Evolutionary conservation across 2,113 vertebrate species (phyloP), one percentile per base, ranked within the genome.

Genomic region (Siniperca knerii): DNA sequence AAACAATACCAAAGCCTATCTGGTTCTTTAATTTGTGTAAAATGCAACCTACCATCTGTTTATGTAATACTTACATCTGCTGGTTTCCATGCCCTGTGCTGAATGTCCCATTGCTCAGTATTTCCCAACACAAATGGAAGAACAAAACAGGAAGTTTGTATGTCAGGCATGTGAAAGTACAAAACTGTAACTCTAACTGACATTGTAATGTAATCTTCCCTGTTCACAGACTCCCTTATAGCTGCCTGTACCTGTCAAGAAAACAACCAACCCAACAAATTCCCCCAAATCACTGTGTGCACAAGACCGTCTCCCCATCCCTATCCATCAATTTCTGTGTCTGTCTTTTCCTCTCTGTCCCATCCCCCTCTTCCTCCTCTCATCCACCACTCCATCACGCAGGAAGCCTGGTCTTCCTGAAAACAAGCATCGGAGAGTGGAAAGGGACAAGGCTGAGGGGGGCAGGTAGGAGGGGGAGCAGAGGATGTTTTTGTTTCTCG

Each of bases 401-500:
- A 92, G 94, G 94, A 95, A 93, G 86, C 80, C 87, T 90, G 86
- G 78, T 66, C 86, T 92, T 90, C 88, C 94, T 92, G 87, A 40
- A 94, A 89, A 94, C 77, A 91, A 94, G 87, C 83, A 79, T 81
- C 40, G 50, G 67, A 82, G 62, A 29, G 75, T 92, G 68, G 92
- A 95, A 93, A 90, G 68, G 91, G 89, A 91, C 92, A 90, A 93
- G 90, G 93, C 84, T 89, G 80, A 81, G 78, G 75, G 87, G 89
- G 86, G 85, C 77, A 89, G 81, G 89, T 94, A 88, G 40, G 83
- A 68, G 40, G 18, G 77, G 71, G 70, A 15, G 65, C 65, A 89
- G 92, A 96, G 96, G 96, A 96, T 96, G 96, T 97, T 96, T 95
- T 92, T 94, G 95, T 90, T 91, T 85, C 71, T 77, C 79, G 42